Evolutionary conservation across 1,140 invertebrate species (phyloP), one percentile per base, ranked within the genome.

Genomic region (Pseudachorutes palmiensis): DNA sequence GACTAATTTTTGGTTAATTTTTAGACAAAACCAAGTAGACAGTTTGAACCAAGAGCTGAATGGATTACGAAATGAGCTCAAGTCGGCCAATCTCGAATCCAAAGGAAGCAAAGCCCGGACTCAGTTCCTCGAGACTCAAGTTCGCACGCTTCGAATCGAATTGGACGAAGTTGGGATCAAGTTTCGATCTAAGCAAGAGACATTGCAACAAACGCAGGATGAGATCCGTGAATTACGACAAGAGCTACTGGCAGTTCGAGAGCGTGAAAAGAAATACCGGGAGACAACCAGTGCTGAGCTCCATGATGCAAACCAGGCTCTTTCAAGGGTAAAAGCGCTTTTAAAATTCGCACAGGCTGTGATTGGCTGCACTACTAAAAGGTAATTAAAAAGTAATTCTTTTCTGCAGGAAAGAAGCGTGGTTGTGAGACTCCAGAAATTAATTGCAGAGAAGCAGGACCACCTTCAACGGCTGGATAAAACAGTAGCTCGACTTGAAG

Each of bases 21-120:
- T n/a, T 30, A 72, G 70, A 28, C 63, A 68, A 1, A 68, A 72
- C 31, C 68, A 68, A 31, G 29, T 72, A 22, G 55, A 68, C 16
- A 68, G 66, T 41, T 24, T 66, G n/a, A 68, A 24, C 5, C 9
- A 63, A 12, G 64, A 72, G 24, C 33, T 66, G 12, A 28, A 62
- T 30, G 9, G 12, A 19, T 22, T 57, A 2, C 62, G 24, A 41
- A 33, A 61, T 29, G 68, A 72, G 16, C 64, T 72, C 9, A 68
- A 72, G 59, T 28, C 55, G 22, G 3, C 3, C 14, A 31, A 64
- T 26, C n/a, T 41, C 14, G 62, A 68, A 19, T 9, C 36, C 9
- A 61, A 62, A 36, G 71, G 65, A 0, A 60, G 28, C 16, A 72
- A 68, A 64, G 68, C 71, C 26, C 22, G 71, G 24, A 51, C 57